Conservation (phyloP, 53 echinoderm and acorn worm species). For the Holothuria leucospilota region DNA sequence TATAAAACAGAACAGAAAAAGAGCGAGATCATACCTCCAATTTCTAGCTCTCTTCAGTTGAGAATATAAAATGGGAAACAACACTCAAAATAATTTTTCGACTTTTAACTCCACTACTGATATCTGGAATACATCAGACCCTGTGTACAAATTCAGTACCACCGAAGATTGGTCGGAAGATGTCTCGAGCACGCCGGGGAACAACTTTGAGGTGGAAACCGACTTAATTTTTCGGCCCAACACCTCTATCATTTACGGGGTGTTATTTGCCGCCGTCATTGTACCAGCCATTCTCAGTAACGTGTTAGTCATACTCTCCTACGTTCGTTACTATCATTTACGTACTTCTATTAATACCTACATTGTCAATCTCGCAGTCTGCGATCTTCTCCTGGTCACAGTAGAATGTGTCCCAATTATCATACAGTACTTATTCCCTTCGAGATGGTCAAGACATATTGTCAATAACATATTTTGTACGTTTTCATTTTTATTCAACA, state of each 20-base stretch:
- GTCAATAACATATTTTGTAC: slow-evolving; percentile 64
- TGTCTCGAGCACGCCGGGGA: no score
- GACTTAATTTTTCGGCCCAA: slow-evolving; percentile 31
- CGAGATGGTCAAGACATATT: slow-evolving; percentile 44
- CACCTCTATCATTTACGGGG: slow-evolving; percentile 2
- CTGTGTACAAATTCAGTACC: no score
- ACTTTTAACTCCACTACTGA: no score
- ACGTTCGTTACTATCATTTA: slow-evolving; percentile 49
- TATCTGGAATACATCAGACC: no score
- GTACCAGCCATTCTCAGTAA: slow-evolving; percentile 71
- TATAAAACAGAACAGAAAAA: no score
- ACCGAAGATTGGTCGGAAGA: no score
- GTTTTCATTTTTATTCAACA: slow-evolving; percentile 76
- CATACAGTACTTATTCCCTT: slow-evolving; percentile 74
- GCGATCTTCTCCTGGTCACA: slow-evolving; percentile 76
- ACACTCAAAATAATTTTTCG: no score
- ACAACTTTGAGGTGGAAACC: slow-evolving; percentile 9
- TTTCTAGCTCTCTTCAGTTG: no score
- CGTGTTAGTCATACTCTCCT: slow-evolving; percentile 45
- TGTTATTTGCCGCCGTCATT: slow-evolving; percentile 35
- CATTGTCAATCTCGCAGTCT: slow-evolving; percentile 81
- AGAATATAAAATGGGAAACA: no score
- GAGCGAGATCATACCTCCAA: no score
- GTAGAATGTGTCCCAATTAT: slow-evolving; percentile 75
- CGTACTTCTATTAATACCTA: slow-evolving; percentile 80